phyloP scores from a whole-genome alignment of 2,888 invertebrate species.

The Aphodius granarius region DNA sequence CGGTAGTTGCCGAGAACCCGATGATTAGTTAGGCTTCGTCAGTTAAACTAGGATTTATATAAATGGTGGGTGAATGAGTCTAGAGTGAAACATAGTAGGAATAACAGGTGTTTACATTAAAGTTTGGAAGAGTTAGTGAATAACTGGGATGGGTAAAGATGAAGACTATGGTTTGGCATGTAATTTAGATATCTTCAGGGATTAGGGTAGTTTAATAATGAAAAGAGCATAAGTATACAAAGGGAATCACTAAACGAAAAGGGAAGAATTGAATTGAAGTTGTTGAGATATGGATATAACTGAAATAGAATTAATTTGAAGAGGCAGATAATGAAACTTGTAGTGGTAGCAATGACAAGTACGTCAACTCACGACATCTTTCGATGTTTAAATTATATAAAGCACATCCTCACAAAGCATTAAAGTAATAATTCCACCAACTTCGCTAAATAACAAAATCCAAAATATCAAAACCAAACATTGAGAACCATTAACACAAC shows the following conservation, averaged over 20 bases:
- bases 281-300: slow-evolving; percentile 53
- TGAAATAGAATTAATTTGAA: neutral
- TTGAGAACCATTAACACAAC: neutral
- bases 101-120: too few relatives aligned
- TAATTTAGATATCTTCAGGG: neutral
- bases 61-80: neutral
- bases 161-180: too few relatives aligned
- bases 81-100: too few relatives aligned
- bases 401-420: neutral
- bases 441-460: neutral
- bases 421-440: neutral
- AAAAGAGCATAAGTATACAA: too few relatives aligned
- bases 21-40: too few relatives aligned
- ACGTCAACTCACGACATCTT: neutral
- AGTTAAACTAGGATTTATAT: neutral
- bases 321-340: neutral
- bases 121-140: too few relatives aligned
- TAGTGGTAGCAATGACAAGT: neutral
- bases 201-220: too few relatives aligned
- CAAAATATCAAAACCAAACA: slow-evolving; percentile 35
- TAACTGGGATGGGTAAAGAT: too few relatives aligned
- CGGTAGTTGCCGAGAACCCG: neutral
- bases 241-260: neutral
- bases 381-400: neutral
- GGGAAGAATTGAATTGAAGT: neutral